Conservation (phyloP, 2,888 invertebrate genomes). For the Gari tellinella region DNA sequence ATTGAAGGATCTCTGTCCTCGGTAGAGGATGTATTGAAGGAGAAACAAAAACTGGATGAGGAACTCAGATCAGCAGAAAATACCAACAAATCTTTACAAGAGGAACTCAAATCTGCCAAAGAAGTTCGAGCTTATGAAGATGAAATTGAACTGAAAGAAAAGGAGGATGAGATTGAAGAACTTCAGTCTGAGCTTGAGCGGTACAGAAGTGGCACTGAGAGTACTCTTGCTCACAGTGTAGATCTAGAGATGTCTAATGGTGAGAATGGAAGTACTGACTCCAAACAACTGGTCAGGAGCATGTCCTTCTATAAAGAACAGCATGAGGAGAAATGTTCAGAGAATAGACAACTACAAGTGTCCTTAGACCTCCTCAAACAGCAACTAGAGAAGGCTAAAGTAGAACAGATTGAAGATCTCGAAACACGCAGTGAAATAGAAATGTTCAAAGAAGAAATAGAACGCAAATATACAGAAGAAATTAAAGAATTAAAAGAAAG, state of each 20-base stretch:
- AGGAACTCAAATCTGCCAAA: constrained; percentile 50
- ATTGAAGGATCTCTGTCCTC: constrained; percentile 26
- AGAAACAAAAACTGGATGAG: constrained; percentile 40
- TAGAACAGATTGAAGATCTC: constrained; percentile 48
- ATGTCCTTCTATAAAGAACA: constrained; percentile 61
- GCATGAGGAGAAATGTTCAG: constrained; percentile 60
- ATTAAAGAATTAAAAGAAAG: constrained; percentile 19
- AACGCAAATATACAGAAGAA: constrained; percentile 33
- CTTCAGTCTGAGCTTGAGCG: constrained; percentile 54
- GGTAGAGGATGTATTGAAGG: constrained; percentile 29
- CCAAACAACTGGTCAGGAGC: constrained; percentile 50
- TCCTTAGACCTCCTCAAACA: constrained; percentile 48
- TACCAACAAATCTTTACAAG: constrained; percentile 45
- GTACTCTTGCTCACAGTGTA: constrained; percentile 34
- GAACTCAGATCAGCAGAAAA: constrained; percentile 54
- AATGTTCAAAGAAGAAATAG: constrained; percentile 41
- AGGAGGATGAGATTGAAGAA: constrained; percentile 65
- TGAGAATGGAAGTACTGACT: constrained; percentile 26
- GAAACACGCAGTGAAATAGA: constrained; percentile 42
- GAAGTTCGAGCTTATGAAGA: constrained; percentile 56
- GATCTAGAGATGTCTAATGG: constrained; percentile 26
- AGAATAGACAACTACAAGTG: constrained; percentile 50
- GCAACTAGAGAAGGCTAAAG: constrained; percentile 50
- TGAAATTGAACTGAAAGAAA: constrained; percentile 56
- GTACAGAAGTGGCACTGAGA: constrained; percentile 45